Conservation (phyloP, 2,888 invertebrate species). For the Sicus ferrugineus region DNA sequence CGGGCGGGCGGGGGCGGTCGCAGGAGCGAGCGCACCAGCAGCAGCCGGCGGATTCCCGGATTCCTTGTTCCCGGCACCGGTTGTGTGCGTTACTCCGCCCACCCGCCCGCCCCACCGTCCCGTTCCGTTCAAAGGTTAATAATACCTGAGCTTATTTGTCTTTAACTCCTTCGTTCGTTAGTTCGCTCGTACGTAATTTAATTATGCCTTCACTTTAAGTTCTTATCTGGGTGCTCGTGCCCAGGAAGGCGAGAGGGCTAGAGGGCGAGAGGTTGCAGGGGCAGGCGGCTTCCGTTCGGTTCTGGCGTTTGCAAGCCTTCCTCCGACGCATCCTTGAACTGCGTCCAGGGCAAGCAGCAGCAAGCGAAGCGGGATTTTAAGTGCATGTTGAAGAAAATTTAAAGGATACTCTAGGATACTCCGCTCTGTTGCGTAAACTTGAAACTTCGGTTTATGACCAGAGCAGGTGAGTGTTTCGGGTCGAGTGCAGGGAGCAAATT, state of each 20-base stretch:
- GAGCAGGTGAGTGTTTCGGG: not conserved
- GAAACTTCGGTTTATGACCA: conserved; percentile 2
- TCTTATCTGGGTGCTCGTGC: conserved; percentile 38
- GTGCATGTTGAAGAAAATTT: conserved; percentile 5
- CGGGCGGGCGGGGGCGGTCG: conserved; percentile 29
- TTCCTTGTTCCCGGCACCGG: not conserved
- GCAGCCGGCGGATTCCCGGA: conserved; percentile 26
- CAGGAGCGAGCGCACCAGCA: conserved; percentile 31
- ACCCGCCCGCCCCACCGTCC: too few relatives aligned
- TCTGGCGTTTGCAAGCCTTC: not conserved
- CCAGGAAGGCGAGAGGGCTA: not conserved
- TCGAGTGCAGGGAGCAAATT: not conserved
- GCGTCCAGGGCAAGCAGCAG: not conserved
- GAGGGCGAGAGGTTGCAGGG: not conserved
- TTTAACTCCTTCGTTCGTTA: conserved; percentile 65
- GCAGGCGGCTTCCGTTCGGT: not conserved
- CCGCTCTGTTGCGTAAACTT: not conserved
- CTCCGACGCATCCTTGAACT: not conserved
- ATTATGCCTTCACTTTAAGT: conserved; percentile 62
- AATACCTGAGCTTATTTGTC: conserved; percentile 66
- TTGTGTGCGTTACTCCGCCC: too few relatives aligned
- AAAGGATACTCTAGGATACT: not conserved
- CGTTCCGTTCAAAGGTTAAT: conserved; percentile 57
- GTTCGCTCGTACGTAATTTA: conserved; percentile 62
- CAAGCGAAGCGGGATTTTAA: not conserved